These are phyloP conservation scores for Alcedo quadribrachys DNA, from an alignment of 2,797 vertebrate species.

Conservation along the genomic window DNA sequence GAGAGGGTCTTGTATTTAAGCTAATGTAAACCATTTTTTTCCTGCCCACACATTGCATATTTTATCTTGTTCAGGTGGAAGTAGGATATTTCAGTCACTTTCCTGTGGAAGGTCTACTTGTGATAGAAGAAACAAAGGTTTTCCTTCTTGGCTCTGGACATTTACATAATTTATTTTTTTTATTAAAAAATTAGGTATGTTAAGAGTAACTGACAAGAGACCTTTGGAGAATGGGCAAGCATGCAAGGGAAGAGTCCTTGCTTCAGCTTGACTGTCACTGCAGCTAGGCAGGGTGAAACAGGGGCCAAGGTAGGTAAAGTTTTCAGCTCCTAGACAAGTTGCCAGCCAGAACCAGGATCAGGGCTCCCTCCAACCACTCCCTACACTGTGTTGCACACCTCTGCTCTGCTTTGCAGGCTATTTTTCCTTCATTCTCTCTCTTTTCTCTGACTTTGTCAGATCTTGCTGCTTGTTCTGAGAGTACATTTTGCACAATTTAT, in stretches of 20 bases:
- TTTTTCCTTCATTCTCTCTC: not conserved
- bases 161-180: not conserved
- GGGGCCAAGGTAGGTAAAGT: not conserved
- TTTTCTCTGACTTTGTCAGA: not conserved
- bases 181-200: not conserved
- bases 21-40: not conserved
- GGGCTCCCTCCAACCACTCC: not conserved
- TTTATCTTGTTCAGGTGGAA: not conserved
- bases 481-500: conserved; percentile 36
- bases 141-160: not conserved
- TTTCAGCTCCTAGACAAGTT: not conserved
- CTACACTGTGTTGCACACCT: not conserved
- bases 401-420: not conserved
- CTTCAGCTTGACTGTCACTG: not conserved
- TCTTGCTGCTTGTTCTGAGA: not conserved
- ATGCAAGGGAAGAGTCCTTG: not conserved
- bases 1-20: not conserved
- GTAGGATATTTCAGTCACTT: not conserved
- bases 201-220: rapidly evolving
- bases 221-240: not conserved
- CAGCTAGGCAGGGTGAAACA: not conserved
- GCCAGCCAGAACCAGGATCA: not conserved
- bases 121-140: not conserved
- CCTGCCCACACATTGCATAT: not conserved
- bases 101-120: not conserved